phyloP scores from a whole-genome alignment of 2,797 vertebrate genomes.

The Mycteria americana region DNA sequence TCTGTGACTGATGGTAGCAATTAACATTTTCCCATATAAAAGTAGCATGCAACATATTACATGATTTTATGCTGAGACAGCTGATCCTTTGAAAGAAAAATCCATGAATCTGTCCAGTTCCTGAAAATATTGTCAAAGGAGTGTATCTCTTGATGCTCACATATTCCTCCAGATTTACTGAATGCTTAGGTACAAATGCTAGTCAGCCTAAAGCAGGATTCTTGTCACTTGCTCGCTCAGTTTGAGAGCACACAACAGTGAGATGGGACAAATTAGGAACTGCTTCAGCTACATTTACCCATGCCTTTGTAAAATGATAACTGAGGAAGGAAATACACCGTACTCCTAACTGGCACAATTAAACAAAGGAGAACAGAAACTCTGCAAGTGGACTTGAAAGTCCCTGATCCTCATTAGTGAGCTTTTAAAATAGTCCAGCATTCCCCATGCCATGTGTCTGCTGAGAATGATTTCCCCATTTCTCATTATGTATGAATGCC shows the following conservation, averaged over 20 bases:
- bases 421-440: slow-evolving; percentile 16
- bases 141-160: background rate
- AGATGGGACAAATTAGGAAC: background rate
- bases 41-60: background rate
- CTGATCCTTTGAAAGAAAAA: background rate
- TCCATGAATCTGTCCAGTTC: background rate
- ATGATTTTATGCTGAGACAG: background rate
- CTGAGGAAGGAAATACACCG: background rate
- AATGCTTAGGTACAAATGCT: background rate
- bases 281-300: background rate
- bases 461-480: background rate
- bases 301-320: background rate
- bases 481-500: slow-evolving; percentile 32
- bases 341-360: background rate
- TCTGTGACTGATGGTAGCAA: background rate
- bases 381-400: background rate
- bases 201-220: background rate
- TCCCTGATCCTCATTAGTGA: background rate
- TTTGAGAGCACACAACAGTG: background rate
- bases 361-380: background rate
- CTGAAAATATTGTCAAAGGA: background rate
- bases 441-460: background rate
- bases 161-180: background rate
- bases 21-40: background rate
- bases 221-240: background rate